Evolutionary conservation across 2,797 vertebrate genomes (phyloP).

Genomic region (Galaxias olidus): DNA sequence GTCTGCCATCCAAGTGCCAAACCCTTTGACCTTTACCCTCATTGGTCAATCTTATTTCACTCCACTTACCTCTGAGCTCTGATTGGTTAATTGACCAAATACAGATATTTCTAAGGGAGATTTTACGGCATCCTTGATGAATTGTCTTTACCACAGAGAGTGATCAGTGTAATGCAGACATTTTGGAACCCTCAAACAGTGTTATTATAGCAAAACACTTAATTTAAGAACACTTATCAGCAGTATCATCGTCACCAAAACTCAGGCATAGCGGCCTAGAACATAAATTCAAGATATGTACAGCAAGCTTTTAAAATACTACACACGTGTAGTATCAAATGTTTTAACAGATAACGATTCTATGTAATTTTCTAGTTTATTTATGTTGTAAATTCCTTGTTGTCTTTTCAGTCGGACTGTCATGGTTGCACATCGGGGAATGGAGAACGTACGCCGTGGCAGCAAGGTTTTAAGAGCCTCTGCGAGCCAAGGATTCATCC

Average conservation of each 20-base stretch:
- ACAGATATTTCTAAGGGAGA: conserved; percentile 22
- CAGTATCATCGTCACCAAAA: no score
- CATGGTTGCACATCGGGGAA: conserved; percentile 79
- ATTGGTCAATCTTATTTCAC: conserved; percentile 31
- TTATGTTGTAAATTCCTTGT: no score
- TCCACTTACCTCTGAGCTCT: conserved; percentile 20
- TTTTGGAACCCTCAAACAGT: no score
- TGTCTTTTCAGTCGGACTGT: conserved; percentile 72
- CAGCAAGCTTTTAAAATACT: no score
- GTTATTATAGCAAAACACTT: no score
- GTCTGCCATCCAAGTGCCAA: conserved; percentile 10
- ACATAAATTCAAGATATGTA: no score
- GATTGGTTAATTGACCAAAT: conserved; percentile 30
- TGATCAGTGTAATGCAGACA: no score
- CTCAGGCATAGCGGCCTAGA: no score
- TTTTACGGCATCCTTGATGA: conserved; percentile 17
- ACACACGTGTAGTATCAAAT: no score
- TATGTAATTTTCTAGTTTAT: not conserved
- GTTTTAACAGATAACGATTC: no score
- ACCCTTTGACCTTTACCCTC: conserved; percentile 26
- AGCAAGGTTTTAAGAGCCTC: conserved; percentile 42
- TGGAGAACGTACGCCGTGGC: conserved; percentile 68
- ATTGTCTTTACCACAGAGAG: no score
- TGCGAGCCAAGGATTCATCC: conserved; percentile 7
- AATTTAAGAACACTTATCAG: no score